phyloP scores from a whole-genome alignment of 2,797 vertebrate genomes.

The Lepidocolaptes lacrymiger region DNA sequence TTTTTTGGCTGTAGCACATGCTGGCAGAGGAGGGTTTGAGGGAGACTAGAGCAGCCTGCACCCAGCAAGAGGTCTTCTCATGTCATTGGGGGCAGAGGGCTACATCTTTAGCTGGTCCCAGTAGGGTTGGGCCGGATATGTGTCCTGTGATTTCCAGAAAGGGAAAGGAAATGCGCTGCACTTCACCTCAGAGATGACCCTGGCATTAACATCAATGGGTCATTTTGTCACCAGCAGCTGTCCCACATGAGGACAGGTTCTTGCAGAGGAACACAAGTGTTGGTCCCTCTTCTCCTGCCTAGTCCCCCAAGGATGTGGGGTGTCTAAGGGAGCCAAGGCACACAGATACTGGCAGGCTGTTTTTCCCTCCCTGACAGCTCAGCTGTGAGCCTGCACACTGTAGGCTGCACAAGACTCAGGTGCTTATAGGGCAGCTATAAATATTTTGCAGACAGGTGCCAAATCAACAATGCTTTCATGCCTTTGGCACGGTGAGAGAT shows the following conservation, averaged over 20 bases:
- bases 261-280: neutral
- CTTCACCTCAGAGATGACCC: neutral
- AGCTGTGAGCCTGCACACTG: neutral
- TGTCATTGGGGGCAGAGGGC: neutral
- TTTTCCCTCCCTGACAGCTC: neutral
- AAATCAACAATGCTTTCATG: neutral
- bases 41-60: neutral
- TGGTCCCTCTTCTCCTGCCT: neutral
- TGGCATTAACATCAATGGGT: rapidly evolving
- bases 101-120: neutral
- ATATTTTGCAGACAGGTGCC: neutral
- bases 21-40: neutral
- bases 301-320: rapidly evolving
- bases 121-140: neutral
- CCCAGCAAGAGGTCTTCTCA: neutral
- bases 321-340: neutral
- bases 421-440: neutral
- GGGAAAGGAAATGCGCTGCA: neutral
- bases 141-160: neutral
- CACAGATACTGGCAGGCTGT: neutral
- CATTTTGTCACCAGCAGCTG: neutral
- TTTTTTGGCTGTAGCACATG: neutral
- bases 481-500: neutral
- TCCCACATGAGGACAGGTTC: rapidly evolving
- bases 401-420: neutral